These are phyloP conservation scores for Platysternon megacephalum DNA, from an alignment of 2,113 vertebrate species.

Conservation along the genomic window DNA sequence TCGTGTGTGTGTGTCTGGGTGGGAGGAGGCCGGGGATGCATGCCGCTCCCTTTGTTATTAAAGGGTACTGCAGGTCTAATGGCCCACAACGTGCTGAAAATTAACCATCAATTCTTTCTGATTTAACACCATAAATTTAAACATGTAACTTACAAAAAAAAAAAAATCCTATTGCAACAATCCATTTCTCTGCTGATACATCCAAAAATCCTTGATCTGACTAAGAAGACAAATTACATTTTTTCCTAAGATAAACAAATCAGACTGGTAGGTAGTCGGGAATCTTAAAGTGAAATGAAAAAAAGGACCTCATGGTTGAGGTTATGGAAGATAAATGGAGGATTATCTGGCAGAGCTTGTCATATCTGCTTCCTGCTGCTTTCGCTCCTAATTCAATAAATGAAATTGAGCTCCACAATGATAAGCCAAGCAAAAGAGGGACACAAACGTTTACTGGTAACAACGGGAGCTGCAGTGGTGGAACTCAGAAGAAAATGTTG, in stretches of 20 bases:
- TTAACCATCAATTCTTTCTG: background rate
- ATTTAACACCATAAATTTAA: background rate
- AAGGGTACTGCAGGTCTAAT: background rate
- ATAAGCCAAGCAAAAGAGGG: conserved; percentile 14
- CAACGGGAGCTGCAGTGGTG: background rate
- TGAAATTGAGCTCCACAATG: background rate
- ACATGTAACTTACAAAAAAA: background rate
- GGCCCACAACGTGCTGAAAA: background rate
- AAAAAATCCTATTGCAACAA: background rate
- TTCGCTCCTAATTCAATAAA: conserved; percentile 41
- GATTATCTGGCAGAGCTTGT: conserved; percentile 3
- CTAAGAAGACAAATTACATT: background rate
- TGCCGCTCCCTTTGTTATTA: background rate
- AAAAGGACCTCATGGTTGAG: background rate
- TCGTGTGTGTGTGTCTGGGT: conserved; percentile 41
- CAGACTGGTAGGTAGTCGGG: background rate
- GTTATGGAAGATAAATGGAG: background rate
- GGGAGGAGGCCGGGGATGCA: conserved; percentile 19
- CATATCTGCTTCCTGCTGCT: conserved; percentile 16
- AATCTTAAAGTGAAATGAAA: conserved; percentile 27
- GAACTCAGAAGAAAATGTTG: background rate
- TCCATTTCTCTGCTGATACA: background rate
- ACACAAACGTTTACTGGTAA: background rate
- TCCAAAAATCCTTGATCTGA: background rate
- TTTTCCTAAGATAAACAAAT: background rate